A percentile compares a stretch with the other conserved stretches of the same genome.
These are phyloP conservation scores for Telmatochromis sp. DNA, from an alignment of 2,113 vertebrate species.

Conservation along the genomic window DNA sequence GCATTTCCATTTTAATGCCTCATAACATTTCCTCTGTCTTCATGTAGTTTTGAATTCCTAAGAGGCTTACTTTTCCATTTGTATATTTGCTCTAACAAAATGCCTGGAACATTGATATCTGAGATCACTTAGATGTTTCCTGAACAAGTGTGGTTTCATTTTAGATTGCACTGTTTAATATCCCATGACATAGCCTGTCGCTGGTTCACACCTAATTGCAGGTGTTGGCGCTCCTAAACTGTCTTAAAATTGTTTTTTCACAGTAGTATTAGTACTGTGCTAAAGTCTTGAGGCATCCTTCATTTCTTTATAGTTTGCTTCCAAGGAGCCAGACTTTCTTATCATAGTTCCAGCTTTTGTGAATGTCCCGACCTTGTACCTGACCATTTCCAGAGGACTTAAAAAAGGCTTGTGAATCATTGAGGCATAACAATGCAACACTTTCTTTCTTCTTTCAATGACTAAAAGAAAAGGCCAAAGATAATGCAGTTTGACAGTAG, in stretches of 20 bases:
- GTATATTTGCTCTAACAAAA: not conserved
- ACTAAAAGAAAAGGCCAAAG: not conserved
- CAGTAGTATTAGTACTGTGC: not conserved
- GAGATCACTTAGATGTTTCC: not conserved
- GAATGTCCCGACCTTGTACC: not conserved
- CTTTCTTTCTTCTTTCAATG: not conserved
- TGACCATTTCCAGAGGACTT: not conserved
- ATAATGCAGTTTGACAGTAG: not conserved
- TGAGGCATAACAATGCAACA: not conserved
- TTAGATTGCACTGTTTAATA: not conserved
- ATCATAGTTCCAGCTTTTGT: not conserved
- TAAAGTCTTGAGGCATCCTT: not conserved
- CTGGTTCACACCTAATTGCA: not conserved
- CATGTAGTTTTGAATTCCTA: not conserved
- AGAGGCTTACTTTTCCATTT: not conserved
- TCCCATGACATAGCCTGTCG: not conserved
- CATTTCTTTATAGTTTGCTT: not conserved
- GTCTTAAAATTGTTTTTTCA: not conserved
- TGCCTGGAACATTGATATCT: not conserved
- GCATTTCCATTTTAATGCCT: not conserved
- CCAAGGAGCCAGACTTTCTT: not conserved
- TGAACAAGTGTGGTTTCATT: not conserved
- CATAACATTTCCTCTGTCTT: not conserved
- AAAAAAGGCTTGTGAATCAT: not conserved
- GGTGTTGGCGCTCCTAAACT: not conserved